Evolutionary conservation across 2,113 vertebrate genomes (phyloP).

Genomic region (Pycnonotus jocosus): DNA sequence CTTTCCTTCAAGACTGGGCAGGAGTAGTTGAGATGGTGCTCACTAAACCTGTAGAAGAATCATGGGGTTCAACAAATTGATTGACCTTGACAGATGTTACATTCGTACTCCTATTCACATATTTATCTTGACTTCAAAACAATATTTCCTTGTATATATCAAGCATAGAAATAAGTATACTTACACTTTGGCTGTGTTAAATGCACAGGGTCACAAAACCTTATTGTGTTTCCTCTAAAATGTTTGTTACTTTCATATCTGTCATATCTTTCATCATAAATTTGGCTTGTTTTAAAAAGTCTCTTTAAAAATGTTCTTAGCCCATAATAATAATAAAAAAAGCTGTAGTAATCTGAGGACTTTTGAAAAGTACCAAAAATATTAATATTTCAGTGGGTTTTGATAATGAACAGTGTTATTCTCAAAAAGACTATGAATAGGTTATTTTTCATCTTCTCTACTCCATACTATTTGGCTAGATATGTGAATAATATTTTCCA

Average conservation of each 20-base stretch:
- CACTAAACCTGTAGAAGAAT: background rate
- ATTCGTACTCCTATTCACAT: background rate
- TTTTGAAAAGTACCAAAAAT: background rate
- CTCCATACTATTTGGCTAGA: background rate
- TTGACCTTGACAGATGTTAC: background rate
- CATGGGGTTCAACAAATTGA: background rate
- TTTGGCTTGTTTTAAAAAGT: background rate
- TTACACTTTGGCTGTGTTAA: background rate
- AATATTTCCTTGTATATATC: background rate
- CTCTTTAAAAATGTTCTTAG: background rate
- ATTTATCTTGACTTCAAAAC: background rate
- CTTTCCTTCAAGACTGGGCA: background rate
- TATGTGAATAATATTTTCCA: background rate
- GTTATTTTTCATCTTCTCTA: background rate
- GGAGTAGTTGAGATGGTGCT: background rate
- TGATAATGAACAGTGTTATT: background rate
- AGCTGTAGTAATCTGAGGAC: background rate
- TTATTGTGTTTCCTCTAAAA: background rate
- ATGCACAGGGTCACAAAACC: background rate
- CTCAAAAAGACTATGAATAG: background rate
- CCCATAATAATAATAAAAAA: background rate
- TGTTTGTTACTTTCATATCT: background rate
- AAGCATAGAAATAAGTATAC: background rate
- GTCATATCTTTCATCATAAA: background rate
- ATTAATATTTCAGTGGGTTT: background rate